These are phyloP conservation scores for Griposia aprilina DNA, from an alignment of 2,888 invertebrate genomes.

Conservation along the genomic window DNA sequence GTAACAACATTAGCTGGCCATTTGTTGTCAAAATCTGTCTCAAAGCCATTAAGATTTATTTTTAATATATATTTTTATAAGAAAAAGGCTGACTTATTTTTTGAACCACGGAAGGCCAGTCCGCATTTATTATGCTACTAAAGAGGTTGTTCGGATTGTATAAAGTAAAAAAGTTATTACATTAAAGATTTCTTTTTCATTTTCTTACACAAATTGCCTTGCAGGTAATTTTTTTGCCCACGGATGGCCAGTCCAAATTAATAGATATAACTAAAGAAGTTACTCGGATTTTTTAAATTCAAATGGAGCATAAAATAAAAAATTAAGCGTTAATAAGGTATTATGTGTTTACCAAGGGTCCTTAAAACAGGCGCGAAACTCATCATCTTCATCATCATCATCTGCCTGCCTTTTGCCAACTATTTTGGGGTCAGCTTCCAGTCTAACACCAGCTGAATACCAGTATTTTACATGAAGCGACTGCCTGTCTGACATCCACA, in stretches of 20 bases:
- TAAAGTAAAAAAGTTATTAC: background rate
- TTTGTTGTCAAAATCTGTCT: background rate
- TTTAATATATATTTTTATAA: background rate
- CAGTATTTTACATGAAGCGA: too few species aligned
- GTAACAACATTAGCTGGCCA: background rate
- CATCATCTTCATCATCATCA: too few species aligned
- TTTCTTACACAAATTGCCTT: background rate
- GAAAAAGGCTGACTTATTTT: background rate
- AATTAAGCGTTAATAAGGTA: background rate
- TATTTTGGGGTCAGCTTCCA: too few species aligned
- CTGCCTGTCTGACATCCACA: too few species aligned
- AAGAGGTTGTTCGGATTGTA: background rate
- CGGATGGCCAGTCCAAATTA: background rate
- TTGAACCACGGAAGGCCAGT: background rate
- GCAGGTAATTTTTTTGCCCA: background rate
- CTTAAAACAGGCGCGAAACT: too few species aligned
- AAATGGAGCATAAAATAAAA: background rate
- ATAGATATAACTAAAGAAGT: background rate
- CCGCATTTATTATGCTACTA: background rate
- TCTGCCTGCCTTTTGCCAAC: too few species aligned
- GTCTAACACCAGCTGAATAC: too few species aligned
- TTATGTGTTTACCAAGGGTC: too few species aligned
- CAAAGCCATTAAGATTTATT: constrained; percentile 3
- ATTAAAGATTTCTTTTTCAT: background rate
- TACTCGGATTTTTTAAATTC: background rate